These are phyloP conservation scores for Tokudaia muenninki DNA, from an alignment of 2,797 vertebrate genomes.

Conservation along the genomic window DNA sequence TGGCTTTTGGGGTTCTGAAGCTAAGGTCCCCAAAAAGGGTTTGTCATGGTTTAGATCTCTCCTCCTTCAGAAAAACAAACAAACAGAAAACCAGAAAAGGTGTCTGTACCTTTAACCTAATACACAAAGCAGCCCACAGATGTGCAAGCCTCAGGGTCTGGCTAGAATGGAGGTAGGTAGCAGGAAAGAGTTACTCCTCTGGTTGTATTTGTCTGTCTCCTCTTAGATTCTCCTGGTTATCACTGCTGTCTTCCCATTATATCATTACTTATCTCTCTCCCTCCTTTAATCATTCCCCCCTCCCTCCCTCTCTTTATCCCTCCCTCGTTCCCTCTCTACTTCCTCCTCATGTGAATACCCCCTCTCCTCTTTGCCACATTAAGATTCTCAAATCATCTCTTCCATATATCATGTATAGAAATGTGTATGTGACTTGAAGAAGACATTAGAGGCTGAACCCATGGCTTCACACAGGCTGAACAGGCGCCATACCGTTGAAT, in stretches of 20 bases:
- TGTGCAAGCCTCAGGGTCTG: background rate
- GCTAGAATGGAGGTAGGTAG: background rate
- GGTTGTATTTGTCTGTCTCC: background rate
- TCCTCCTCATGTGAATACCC: background rate
- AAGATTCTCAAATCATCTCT: background rate
- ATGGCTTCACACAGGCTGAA: no score
- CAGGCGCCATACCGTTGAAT: background rate
- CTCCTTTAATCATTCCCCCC: background rate
- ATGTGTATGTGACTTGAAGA: background rate
- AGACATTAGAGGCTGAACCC: background rate
- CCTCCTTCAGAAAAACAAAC: background rate
- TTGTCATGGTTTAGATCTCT: background rate
- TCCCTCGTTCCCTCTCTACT: background rate
- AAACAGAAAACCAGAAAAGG: background rate
- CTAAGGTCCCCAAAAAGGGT: background rate
- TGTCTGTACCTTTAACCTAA: background rate
- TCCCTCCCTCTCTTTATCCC: background rate
- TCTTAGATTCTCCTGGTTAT: background rate
- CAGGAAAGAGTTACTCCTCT: background rate
- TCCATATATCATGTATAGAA: background rate
- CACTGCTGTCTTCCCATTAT: background rate
- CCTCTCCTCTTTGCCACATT: background rate
- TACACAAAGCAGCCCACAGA: background rate
- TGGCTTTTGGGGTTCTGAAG: background rate
- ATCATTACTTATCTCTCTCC: background rate